Conservation (phyloP, 2,888 invertebrate species). For the Schrankia costaestrigalis region DNA sequence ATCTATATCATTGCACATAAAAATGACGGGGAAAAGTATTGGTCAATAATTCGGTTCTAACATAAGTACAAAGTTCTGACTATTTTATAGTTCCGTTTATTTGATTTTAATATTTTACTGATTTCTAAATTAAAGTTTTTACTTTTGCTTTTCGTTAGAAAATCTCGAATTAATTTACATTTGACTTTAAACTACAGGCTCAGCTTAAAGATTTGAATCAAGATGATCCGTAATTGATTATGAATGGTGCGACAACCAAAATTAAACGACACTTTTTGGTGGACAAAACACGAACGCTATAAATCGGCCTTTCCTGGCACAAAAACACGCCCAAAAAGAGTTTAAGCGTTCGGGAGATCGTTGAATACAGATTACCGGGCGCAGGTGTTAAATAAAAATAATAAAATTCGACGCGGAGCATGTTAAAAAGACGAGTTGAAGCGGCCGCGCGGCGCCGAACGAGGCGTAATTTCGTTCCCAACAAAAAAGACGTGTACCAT, state of each 20-base stretch:
- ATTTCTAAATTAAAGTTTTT: too few species aligned
- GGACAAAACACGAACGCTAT: conserved; percentile 66
- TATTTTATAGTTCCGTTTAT: too few species aligned
- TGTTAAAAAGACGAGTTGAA: conserved; percentile 67
- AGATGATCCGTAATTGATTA: conserved; percentile 69
- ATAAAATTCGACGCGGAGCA: conserved; percentile 70
- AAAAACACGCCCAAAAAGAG: conserved; percentile 73
- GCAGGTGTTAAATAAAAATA: conserved; percentile 81
- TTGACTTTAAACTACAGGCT: not conserved
- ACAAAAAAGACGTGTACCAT: conserved; percentile 66
- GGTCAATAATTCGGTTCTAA: conserved; percentile 13
- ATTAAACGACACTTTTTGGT: conserved; percentile 75
- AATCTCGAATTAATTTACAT: too few species aligned
- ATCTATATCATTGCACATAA: conserved; percentile 33
- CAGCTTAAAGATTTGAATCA: conserved; percentile 46
- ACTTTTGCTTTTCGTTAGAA: too few species aligned
- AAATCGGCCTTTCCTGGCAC: conserved; percentile 64
- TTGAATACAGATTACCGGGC: conserved; percentile 76
- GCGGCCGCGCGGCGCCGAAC: conserved; percentile 75
- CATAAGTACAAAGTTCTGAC: too few species aligned
- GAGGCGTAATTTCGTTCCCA: conserved; percentile 66
- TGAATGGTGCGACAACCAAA: conserved; percentile 62
- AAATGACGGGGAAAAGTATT: conserved; percentile 18
- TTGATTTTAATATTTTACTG: too few species aligned
- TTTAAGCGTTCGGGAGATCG: conserved; percentile 79